A percentile compares a stretch with the other conserved stretches of the same genome.
Evolutionary conservation across 2,888 invertebrate species (phyloP).

Genomic region (Temnothorax ravouxi): DNA sequence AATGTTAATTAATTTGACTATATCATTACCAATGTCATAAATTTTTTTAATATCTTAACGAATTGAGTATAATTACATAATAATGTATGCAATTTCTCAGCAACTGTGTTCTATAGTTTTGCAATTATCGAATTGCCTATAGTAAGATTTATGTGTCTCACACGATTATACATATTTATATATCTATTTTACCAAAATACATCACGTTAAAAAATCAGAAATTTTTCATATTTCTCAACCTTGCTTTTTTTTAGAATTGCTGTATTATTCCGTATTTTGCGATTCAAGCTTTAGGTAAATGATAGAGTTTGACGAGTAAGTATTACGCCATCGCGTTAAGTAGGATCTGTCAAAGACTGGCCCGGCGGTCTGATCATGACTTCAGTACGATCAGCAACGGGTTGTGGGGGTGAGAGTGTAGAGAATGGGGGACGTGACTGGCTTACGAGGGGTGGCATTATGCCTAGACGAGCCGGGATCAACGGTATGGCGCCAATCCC

Average conservation of each 20-base stretch:
- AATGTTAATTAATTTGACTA: slow-evolving; percentile 8
- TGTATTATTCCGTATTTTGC: neutral
- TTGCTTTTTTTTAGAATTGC: neutral
- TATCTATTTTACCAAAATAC: neutral
- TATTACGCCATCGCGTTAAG: slow-evolving; percentile 69
- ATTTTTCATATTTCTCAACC: neutral
- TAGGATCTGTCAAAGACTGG: slow-evolving; percentile 73
- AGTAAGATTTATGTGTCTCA: neutral
- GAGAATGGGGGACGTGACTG: slow-evolving; percentile 81
- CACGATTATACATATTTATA: neutral
- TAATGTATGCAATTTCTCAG: neutral
- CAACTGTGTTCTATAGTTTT: neutral
- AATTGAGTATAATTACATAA: neutral
- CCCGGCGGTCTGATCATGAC: slow-evolving; percentile 64
- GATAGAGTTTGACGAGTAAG: slow-evolving; percentile 78
- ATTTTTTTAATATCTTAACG: neutral
- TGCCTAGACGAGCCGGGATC: slow-evolving; percentile 82
- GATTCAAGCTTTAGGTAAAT: slow-evolving; percentile 66
- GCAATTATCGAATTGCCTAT: neutral
- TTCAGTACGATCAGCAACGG: slow-evolving; percentile 71
- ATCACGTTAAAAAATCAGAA: neutral
- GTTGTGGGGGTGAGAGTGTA: slow-evolving; percentile 68
- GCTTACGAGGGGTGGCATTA: slow-evolving; percentile 83
- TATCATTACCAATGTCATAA: neutral
- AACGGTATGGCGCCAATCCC: slow-evolving; percentile 83